Evolutionary conservation across 2,113 vertebrate genomes (phyloP), one percentile per base, ranked within the genome.

Genomic region (Apistogramma diplotaenia): DNA sequence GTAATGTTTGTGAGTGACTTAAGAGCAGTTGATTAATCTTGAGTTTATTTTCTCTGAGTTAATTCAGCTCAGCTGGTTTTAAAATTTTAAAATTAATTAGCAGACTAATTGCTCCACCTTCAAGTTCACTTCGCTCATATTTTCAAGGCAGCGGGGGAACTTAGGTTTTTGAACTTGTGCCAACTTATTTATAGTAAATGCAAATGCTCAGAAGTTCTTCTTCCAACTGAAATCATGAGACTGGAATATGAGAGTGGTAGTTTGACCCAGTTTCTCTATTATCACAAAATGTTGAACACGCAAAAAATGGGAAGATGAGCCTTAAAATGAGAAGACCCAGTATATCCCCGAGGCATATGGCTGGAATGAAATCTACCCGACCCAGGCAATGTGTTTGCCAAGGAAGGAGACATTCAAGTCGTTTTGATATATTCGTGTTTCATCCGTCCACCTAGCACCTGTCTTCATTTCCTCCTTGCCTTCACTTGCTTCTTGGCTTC

Each of bases 181-280:
- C 49, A 62, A 21, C 76, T 78, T 59, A 72, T 31, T 77, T 49
- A n/a, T 33, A 46, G 21, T 61, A 37, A 85, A 87, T 84, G 70
- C 76, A 82, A 86, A 89, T 62, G 60, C 79, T 82, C 59, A 79
- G 54, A 91, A 89, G 82, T 90, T 92, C 80, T 83, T 62, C 49
- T 29, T 74, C 54, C 54, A 51, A 35, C 62, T 85, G 62, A 86
- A 89, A 79, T 82, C 21, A 82, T 90, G 84, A 83, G 86, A 88
- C 76, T 82, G 79, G 84, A 91, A 86, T 91, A 59, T 70, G 62
- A 78, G 77, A 90, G 89, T 56, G 73, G 56, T 29, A 56, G 85
- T 88, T 87, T 93, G 92, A 92, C 93, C 93, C 86, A 92, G 82
- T 93, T 94, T 91, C 74, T 84, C 78, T 74, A 88, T 90, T 87